Base-by-base conservation (phyloP, 2,888 invertebrate species). In the Phengaris arion region DNA sequence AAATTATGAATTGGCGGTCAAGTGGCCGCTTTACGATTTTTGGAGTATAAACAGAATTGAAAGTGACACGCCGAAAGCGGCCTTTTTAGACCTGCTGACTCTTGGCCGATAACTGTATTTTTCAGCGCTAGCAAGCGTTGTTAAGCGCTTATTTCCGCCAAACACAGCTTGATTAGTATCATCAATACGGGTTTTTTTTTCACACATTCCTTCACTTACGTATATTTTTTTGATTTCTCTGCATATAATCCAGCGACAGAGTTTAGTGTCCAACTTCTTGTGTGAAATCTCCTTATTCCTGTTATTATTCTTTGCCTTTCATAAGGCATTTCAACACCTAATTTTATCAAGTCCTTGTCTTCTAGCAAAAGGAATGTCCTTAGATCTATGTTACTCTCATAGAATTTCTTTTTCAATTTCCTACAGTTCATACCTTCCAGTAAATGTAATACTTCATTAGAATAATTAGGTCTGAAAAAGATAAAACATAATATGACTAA, bases 351-450 rank as follows among this genome's bases (percentile, higher is more conserved):
- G 81, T 95, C 94, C 0, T 91, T 84, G 72, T 96, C 95, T 79
- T 94, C 93, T 64, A 95, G 81, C 57, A 94, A 87, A 6, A 96
- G 83, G 81, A 96, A 95, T 2, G 90, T 89, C 76, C 92, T 89
- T 35, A 96, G 87, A 82, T 91, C 89, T 78, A 96, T 92, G 9
- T 90, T 87, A 75, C 86, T 89, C 13, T 93, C 88, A 74, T 88
- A 81, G 78, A 96, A 94, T 3, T 89, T 74, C 2, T 88, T 82
- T 0, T 88, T 86, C 52, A 95, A 86, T 55, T 86, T 86, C 79
- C 95, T 95, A 81, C 95, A 94, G 77, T 93, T 93, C 94, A 95
- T 95, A 3, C 95, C 95, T 80, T 94, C 93, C 0, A 96, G 85
- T 2, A 96, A 90, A 76, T 91, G 86, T 7, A 87, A 89, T 77